Evolutionary conservation across 1,140 invertebrate genomes (phyloP).

Genomic region (Drosophila bifasciata): DNA sequence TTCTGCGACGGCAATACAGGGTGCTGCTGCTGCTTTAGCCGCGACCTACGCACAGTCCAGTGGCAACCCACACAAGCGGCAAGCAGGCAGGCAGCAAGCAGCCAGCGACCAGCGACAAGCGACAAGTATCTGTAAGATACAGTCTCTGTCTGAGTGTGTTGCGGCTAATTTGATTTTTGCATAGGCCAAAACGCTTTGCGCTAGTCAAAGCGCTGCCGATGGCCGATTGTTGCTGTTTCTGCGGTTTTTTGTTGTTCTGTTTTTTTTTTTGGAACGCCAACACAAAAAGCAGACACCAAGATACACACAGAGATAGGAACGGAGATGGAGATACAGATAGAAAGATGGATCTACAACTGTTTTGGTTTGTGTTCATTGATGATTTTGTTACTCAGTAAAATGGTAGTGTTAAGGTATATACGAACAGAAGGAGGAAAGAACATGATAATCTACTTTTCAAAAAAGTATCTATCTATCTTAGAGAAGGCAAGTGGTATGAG

Average conservation of each 20-base stretch:
- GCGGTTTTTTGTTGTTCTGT: constrained; percentile 36
- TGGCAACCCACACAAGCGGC: constrained; percentile 44
- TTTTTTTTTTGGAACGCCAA: constrained; percentile 49
- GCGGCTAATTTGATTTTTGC: constrained; percentile 77
- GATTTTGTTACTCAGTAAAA: constrained; percentile 29
- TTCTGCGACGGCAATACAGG: constrained; percentile 60
- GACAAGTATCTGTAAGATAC: constrained; percentile 73
- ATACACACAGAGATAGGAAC: constrained; percentile 29
- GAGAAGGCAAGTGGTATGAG: too few relatives aligned
- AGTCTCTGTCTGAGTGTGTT: constrained; percentile 49
- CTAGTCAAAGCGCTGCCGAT: constrained; percentile 73
- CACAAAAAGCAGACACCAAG: constrained; percentile 63
- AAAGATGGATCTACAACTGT: constrained; percentile 39
- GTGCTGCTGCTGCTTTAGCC: constrained; percentile 50
- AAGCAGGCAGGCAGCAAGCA: constrained; percentile 3
- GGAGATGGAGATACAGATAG: constrained; percentile 47
- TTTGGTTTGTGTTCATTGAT: constrained; percentile 68
- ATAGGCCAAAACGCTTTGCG: constrained; percentile 73
- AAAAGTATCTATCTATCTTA: too few relatives aligned
- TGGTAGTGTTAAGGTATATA: too few relatives aligned
- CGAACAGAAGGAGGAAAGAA: too few relatives aligned
- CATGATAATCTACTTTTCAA: too few relatives aligned
- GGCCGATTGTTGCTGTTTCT: constrained; percentile 52
- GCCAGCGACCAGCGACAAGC: constrained; percentile 45
- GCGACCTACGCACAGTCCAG: constrained; percentile 67